Conservation (phyloP, 2,888 invertebrate species). For the Torymus tubicola region DNA sequence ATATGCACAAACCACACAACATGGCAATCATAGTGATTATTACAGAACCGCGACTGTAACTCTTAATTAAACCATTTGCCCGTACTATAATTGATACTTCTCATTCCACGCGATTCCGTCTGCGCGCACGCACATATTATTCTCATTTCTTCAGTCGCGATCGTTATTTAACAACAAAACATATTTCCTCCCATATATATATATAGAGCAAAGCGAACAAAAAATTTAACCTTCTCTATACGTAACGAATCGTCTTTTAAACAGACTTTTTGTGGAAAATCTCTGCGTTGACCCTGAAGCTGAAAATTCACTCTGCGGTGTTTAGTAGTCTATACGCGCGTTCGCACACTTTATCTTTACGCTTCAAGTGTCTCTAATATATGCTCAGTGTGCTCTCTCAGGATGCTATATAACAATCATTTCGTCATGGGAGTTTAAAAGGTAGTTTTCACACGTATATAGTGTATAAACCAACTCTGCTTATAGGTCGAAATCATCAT, state of each 20-base stretch:
- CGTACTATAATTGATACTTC: constrained; percentile 4
- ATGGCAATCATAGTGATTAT: constrained; percentile 4
- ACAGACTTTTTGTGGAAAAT: constrained; percentile 31
- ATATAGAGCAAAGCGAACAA: no score
- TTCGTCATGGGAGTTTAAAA: constrained; percentile 47
- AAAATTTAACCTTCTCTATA: no score
- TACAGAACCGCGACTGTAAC: background rate
- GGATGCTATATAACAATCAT: constrained; percentile 51
- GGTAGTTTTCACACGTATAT: constrained; percentile 45
- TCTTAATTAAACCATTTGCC: background rate
- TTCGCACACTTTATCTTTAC: constrained; percentile 20
- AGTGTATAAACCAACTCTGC: constrained; percentile 10
- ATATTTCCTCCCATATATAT: no score
- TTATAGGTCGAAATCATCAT: background rate
- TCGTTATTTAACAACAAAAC: no score
- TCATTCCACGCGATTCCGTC: background rate
- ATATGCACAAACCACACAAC: background rate
- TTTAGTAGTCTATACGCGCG: constrained; percentile 29
- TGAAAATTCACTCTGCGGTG: constrained; percentile 10
- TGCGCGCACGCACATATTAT: background rate
- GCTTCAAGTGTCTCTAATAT: constrained; percentile 40
- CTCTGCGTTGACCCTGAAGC: constrained; percentile 19
- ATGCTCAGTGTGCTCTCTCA: background rate
- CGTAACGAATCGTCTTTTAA: constrained; percentile 12
- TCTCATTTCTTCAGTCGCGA: background rate